phyloP scores from a whole-genome alignment of 2,797 vertebrate species.

The Nannoperca australis region DNA sequence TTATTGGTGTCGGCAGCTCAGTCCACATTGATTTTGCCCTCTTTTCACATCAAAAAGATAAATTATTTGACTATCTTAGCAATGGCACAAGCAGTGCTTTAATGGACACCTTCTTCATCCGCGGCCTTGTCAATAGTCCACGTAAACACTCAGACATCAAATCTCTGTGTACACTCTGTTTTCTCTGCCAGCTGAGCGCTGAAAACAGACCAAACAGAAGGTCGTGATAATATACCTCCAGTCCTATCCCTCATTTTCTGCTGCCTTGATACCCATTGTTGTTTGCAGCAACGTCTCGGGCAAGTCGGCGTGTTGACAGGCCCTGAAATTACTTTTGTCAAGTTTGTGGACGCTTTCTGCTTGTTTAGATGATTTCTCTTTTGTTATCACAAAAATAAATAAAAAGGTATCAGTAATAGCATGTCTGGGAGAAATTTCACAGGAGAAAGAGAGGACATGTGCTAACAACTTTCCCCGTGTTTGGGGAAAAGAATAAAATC shows the following conservation, averaged over 20 bases:
- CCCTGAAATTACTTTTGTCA: conserved; percentile 69
- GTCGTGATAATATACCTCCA: conserved; percentile 54
- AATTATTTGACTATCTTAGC: conserved; percentile 76
- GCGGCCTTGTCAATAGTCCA: conserved; percentile 59
- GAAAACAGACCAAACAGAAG: conserved; percentile 52
- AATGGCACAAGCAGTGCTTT: conserved; percentile 59
- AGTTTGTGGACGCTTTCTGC: conserved; percentile 35
- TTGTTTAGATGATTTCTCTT: conserved; percentile 53
- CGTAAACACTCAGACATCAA: conserved; percentile 61
- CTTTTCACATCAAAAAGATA: conserved; percentile 64
- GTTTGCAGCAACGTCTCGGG: conserved; percentile 33
- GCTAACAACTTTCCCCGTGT: conserved; percentile 46
- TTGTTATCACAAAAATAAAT: conserved; percentile 42
- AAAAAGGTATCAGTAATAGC: conserved; percentile 32
- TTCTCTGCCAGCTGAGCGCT: conserved; percentile 26
- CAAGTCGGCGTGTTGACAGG: conserved; percentile 48
- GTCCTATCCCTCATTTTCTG: conserved; percentile 58
- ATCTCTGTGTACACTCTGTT: conserved; percentile 57
- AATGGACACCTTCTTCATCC: conserved; percentile 64
- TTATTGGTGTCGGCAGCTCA: conserved; percentile 53
- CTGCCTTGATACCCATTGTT: conserved; percentile 52
- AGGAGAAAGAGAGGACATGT: conserved; percentile 9
- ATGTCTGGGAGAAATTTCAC: conserved; percentile 30
- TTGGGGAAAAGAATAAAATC: conserved; percentile 30
- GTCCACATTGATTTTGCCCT: conserved; percentile 69